Evolutionary conservation across 1,140 invertebrate species (phyloP).

Genomic region (Belonocnema kinseyi): DNA sequence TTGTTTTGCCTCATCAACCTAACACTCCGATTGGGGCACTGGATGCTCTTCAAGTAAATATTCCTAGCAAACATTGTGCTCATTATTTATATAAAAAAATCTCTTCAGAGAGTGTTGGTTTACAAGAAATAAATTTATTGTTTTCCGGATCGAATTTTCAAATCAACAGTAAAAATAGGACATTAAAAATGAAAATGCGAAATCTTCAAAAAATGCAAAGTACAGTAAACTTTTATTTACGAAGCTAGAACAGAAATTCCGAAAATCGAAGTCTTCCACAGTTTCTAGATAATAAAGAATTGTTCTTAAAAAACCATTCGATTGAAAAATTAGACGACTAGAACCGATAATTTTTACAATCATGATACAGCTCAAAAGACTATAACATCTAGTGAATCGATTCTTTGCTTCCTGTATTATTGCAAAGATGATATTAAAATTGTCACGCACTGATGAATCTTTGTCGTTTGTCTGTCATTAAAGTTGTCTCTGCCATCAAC

Average conservation of each 20-base stretch:
- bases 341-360: slow-evolving; percentile 10
- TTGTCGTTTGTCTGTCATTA: slow-evolving; percentile 16
- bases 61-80: background rate
- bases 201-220: too few relatives aligned
- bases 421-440: slow-evolving; percentile 21
- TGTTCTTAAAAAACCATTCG: slow-evolving; percentile 5
- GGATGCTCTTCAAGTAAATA: slow-evolving; percentile 76
- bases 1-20: slow-evolving; percentile 83
- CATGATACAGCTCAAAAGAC: background rate
- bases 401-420: slow-evolving; percentile 10
- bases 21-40: slow-evolving; percentile 86
- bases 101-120: background rate
- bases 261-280: background rate
- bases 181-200: too few relatives aligned
- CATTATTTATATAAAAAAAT: background rate
- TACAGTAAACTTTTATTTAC: too few relatives aligned
- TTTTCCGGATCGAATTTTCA: too few relatives aligned
- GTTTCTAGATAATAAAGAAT: background rate
- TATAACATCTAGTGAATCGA: slow-evolving; percentile 6
- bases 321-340: slow-evolving; percentile 11
- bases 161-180: too few relatives aligned
- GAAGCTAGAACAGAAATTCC: background rate
- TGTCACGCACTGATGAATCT: slow-evolving; percentile 23
- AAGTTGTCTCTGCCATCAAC: slow-evolving; percentile 1
- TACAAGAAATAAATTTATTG: background rate